Percentiles rank a stretch among this genome's conserved stretches.
Evolutionary conservation across 2,797 vertebrate species (phyloP).

Genomic region (Stomatorhinus walkeri): DNA sequence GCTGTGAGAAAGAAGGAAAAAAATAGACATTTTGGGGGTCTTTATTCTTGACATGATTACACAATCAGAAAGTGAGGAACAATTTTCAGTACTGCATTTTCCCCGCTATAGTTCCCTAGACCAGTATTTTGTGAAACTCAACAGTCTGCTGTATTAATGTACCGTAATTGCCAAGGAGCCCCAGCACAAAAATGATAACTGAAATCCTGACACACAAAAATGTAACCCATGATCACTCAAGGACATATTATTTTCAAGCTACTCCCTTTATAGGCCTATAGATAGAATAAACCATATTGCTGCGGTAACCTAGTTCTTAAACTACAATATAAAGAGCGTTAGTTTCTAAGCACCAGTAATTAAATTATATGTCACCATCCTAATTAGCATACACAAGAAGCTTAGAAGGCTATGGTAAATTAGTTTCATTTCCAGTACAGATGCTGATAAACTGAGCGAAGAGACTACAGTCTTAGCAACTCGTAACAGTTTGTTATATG

Average conservation of each 20-base stretch:
- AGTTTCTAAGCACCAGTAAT: neutral
- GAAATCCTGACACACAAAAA: neutral
- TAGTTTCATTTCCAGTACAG: neutral
- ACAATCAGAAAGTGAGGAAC: neutral
- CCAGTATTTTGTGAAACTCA: neutral
- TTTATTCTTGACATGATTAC: neutral
- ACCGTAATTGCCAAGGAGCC: neutral
- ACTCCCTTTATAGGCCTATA: neutral
- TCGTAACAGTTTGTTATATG: neutral
- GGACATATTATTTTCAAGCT: neutral
- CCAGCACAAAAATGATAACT: neutral
- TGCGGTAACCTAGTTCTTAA: neutral
- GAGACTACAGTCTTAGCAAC: neutral
- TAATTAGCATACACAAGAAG: slow-evolving; percentile 5
- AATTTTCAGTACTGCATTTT: neutral
- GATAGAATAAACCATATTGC: neutral
- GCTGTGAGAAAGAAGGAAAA: neutral
- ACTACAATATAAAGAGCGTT: neutral
- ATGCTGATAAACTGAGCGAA: neutral
- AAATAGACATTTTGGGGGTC: neutral
- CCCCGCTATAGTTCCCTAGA: neutral
- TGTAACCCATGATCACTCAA: neutral
- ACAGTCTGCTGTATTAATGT: neutral
- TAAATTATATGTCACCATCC: neutral
- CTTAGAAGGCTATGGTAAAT: neutral